Base-by-base conservation (phyloP, 2,888 invertebrate species). In the Zaprionus obscuricornis region DNA sequence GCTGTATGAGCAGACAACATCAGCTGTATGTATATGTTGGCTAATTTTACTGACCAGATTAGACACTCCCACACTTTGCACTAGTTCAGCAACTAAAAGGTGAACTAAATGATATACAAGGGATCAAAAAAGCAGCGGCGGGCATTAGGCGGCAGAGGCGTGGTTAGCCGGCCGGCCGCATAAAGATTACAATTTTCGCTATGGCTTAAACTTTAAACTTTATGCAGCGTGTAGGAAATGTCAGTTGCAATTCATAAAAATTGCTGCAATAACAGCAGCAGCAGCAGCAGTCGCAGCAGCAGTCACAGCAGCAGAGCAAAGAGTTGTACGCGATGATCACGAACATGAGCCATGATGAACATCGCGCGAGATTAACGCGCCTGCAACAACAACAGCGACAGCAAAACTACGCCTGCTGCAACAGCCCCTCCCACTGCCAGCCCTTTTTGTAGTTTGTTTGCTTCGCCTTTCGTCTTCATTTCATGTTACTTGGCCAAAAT, bases 171-270 rank as follows among this genome's bases (percentile, higher is more conserved):
- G 79, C 85, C 79, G 74, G 75, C n/a, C 76, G 52, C 65, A 43
- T 59, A 63, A 63, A 65, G 58, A 62, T 52, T 60, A 68, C 66
- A 73, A 66, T 66, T 79, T 79, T 70, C 56, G n/a, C n/a, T n/a
- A n/a, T n/a, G 58, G 64, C 64, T 74, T 82, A 82, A 82, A 82
- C 82, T 82, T 82, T 82, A 86, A 82, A 82, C 82, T 82, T 82
- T 85, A 59, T 24, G 33, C 69, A 59, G 60, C 76, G 74, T 84
- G 76, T 78, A 88, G 88, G 87, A 88, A 88, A 88, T 87, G 88
- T 88, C 88, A 88, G 86, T 79, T 79, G 86, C 79, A 86, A 84
- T 86, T 85, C 88, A 85, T 81, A 86, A 83, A 86, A 85, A 82
- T 86, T 82, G 74, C 88, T 59, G 75, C 79, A 85, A 85, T 73